phyloP scores from a whole-genome alignment of 2,113 vertebrate species.

The Aepyceros melampus region DNA sequence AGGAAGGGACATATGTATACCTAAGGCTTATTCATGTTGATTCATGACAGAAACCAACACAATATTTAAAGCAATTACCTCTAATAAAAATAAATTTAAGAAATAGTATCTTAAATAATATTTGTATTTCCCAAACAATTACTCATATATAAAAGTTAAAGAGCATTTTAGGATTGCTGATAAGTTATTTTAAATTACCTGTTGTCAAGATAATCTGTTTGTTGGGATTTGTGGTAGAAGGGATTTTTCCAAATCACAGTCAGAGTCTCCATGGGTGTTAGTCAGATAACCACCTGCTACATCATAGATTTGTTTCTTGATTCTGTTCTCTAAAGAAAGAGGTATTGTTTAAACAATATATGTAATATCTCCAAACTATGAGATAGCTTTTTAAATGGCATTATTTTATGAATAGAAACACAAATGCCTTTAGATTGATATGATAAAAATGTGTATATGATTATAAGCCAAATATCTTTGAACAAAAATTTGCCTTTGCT shows the following conservation, averaged over 20 bases:
- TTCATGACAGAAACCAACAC: neutral
- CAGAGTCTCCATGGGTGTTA: conserved; percentile 43
- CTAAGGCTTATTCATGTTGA: neutral
- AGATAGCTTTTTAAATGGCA: neutral
- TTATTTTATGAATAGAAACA: neutral
- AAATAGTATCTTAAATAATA: neutral
- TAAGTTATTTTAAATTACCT: conserved; percentile 43
- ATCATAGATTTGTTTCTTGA: conserved; percentile 47
- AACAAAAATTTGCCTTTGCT: neutral
- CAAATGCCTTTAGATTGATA: neutral
- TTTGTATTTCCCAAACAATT: neutral
- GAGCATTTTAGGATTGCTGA: conserved; percentile 56
- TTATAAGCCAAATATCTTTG: neutral
- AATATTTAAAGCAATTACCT: neutral
- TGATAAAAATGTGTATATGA: neutral
- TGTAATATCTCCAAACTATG: neutral
- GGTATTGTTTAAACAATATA: neutral
- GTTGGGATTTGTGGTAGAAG: conserved; percentile 47
- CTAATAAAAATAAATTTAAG: neutral
- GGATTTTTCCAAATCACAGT: conserved; percentile 63
- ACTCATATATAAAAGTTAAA: conserved; percentile 45
- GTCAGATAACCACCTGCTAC: conserved; percentile 54
- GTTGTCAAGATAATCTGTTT: conserved; percentile 67
- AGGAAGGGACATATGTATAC: neutral
- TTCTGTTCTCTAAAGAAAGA: neutral